Evolutionary conservation across 1,140 invertebrate species (phyloP).

Genomic region (Drosophila ogumai): DNA sequence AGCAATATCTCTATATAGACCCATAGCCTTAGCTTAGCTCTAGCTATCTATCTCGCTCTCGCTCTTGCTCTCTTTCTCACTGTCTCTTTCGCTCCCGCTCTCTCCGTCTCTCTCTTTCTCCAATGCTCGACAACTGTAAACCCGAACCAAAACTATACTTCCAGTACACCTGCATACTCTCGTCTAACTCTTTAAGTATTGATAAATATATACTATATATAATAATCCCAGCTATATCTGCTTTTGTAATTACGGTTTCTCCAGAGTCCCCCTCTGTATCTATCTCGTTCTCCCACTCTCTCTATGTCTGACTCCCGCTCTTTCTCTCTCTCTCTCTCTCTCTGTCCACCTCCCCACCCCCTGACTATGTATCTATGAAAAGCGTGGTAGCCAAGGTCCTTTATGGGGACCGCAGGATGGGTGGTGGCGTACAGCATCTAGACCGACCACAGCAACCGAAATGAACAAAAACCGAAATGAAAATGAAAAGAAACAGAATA

Average conservation of each 20-base stretch:
- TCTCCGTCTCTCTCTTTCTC: conserved; percentile 24
- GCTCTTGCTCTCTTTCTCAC: conserved; percentile 33
- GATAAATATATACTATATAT: conserved; percentile 13
- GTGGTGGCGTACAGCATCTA: conserved; percentile 44
- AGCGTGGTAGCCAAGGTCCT: conserved; percentile 51
- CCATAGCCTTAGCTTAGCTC: conserved; percentile 20
- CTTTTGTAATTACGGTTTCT: conserved; percentile 71
- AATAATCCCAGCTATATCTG: conserved; percentile 32
- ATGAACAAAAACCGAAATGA: conserved; percentile 66
- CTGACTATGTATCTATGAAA: conserved; percentile 43
- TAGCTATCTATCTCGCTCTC: conserved; percentile 34
- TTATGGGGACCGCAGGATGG: conserved; percentile 54
- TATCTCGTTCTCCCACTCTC: conserved; percentile 21
- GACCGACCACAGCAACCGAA: conserved; percentile 46
- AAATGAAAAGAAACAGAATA: conserved; percentile 58
- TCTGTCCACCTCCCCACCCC: conserved; percentile 17
- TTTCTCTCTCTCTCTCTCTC: conserved; percentile 18
- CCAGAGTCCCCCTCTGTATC: conserved; percentile 49
- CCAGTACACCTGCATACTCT: conserved; percentile 49
- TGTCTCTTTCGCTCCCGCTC: conserved; percentile 23
- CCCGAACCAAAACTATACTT: conserved; percentile 46
- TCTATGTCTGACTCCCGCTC: conserved; percentile 18
- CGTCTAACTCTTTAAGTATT: conserved; percentile 30
- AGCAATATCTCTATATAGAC: conserved; percentile 29
- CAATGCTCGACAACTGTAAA: conserved; percentile 45